Conservation (phyloP, 2,113 vertebrate species). For the Pogona vitticeps region DNA sequence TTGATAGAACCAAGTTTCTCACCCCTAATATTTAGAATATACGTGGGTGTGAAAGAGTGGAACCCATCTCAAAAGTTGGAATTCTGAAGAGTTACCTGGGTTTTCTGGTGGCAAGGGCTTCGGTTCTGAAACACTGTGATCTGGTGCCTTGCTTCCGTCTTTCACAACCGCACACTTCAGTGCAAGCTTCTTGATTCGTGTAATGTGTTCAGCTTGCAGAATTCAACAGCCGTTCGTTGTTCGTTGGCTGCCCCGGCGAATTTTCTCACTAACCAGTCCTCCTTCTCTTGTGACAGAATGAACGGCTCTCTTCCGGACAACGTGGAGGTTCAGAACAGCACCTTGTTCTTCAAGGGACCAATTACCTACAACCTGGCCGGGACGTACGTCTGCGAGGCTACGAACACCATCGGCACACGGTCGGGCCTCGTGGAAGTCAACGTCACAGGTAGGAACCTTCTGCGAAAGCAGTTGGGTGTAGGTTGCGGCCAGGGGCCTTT, state of each 20-base stretch:
- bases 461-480: accelerated
- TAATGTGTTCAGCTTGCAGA: background rate
- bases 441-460: slow-evolving; percentile 88
- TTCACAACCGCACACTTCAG: no score
- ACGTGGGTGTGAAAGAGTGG: background rate
- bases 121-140: background rate
- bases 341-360: slow-evolving; percentile 90
- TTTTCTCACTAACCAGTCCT: background rate
- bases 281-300: slow-evolving; percentile 74
- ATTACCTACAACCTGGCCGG: slow-evolving; percentile 89
- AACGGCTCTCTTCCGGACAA: slow-evolving; percentile 92
- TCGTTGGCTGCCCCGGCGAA: background rate
- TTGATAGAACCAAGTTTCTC: background rate
- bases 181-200: background rate
- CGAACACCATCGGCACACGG: slow-evolving; percentile 92
- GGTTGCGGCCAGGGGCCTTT: background rate
- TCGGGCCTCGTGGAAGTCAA: slow-evolving; percentile 94
- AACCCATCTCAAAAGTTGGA: background rate
- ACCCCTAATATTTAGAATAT: background rate
- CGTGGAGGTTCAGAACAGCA: slow-evolving; percentile 94
- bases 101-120: background rate
- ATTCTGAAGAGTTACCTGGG: no score
- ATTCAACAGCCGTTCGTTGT: no score
- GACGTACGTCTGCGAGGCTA: slow-evolving; percentile 93
- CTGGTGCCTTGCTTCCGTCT: background rate